phyloP scores from a whole-genome alignment of 2,113 vertebrate species.

The Hemiprocne comata region DNA sequence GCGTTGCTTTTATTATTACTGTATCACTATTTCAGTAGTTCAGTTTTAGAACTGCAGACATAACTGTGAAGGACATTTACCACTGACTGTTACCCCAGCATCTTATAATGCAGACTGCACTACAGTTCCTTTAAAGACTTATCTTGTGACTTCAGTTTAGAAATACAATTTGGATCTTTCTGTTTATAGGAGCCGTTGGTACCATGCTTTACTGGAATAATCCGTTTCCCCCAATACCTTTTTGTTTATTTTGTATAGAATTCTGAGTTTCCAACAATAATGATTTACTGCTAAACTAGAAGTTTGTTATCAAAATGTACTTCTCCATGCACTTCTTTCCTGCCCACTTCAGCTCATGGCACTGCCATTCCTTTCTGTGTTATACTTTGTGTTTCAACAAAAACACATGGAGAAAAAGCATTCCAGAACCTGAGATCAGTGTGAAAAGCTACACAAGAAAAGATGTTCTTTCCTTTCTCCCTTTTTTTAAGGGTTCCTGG shows the following conservation, averaged over 20 bases:
- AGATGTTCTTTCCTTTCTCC: background rate
- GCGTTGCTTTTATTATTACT: slow-evolving; percentile 75
- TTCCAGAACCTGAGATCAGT: background rate
- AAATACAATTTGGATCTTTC: slow-evolving; percentile 59
- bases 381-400: background rate
- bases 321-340: background rate
- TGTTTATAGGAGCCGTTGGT: background rate
- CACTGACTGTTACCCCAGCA: background rate
- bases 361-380: background rate
- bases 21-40: slow-evolving; percentile 73
- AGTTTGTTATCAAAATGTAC: background rate
- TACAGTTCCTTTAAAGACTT: slow-evolving; percentile 68
- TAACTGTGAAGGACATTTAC: slow-evolving; percentile 74
- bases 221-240: background rate
- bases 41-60: slow-evolving; percentile 72
- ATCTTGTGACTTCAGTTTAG: slow-evolving; percentile 69
- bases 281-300: background rate
- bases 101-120: slow-evolving; percentile 66
- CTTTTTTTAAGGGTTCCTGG: background rate
- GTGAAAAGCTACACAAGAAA: background rate
- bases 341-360: background rate
- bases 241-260: background rate
- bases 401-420: background rate
- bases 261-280: background rate
- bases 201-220: background rate